Conservation (phyloP, 2,797 vertebrate species). For the Brotogeris chrysoptera region DNA sequence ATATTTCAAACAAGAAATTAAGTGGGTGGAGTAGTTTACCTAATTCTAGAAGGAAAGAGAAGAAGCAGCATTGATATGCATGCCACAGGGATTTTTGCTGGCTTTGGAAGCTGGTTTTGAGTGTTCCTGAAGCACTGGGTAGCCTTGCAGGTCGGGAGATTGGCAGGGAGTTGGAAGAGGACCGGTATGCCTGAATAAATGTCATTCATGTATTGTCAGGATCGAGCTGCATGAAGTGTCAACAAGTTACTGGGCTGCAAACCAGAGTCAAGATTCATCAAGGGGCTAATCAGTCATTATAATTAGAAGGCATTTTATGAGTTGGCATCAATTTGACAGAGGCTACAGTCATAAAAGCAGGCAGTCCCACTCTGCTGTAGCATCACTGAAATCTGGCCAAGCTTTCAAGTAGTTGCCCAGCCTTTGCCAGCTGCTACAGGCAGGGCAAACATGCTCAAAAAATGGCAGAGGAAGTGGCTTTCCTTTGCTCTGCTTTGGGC, state of each 20-base stretch:
- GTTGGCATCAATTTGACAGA: neutral
- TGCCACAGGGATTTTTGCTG: neutral
- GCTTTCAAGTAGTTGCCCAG: neutral
- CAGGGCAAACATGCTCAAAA: neutral
- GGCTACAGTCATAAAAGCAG: neutral
- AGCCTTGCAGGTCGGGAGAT: neutral
- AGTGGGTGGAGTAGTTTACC: neutral
- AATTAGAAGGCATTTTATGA: slow-evolving; percentile 18
- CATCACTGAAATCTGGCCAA: neutral
- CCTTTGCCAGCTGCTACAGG: neutral
- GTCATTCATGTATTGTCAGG: neutral
- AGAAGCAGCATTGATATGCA: neutral
- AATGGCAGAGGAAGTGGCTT: neutral
- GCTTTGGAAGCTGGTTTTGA: neutral
- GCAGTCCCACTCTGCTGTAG: fast-evolving
- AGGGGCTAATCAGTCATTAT: neutral
- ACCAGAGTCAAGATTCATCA: neutral
- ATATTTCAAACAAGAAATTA: neutral
- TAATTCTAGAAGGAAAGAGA: neutral
- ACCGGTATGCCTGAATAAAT: neutral
- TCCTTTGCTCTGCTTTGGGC: neutral
- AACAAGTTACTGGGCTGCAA: neutral
- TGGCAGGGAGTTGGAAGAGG: neutral
- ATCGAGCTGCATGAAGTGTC: neutral
- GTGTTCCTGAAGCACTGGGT: neutral